Percentiles rank a stretch among this genome's conserved stretches.
These are phyloP conservation scores for Ectropis grisescens DNA, from an alignment of 1,140 invertebrate genomes.

Conservation along the genomic window DNA sequence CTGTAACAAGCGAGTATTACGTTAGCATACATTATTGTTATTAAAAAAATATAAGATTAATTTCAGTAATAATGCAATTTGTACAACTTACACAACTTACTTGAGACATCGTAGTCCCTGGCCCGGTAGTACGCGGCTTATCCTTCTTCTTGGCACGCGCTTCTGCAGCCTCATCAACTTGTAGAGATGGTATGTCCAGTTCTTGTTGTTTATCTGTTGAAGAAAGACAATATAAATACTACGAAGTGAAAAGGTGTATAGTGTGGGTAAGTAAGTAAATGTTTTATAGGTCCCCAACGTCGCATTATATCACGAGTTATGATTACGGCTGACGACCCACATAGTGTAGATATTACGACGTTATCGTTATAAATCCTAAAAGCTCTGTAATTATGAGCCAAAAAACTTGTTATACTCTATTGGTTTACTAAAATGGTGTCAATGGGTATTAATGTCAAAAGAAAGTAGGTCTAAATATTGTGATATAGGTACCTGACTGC, in stretches of 20 bases:
- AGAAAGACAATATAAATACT: conserved; percentile 6
- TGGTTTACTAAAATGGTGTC: conserved; percentile 25
- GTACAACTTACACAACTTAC: too few species aligned
- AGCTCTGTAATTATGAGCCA: conserved; percentile 3
- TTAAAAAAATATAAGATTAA: conserved; percentile 3
- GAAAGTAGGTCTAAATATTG: conserved; percentile 34
- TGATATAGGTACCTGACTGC: conserved; percentile 4
- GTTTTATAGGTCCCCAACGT: too few species aligned
- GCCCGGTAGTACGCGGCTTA: conserved; percentile 66
- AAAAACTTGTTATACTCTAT: conserved; percentile 13
- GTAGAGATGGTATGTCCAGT: conserved; percentile 89
- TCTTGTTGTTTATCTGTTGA: conserved; percentile 95
- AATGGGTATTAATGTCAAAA: conserved; percentile 30
- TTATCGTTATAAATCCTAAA: conserved; percentile 1
- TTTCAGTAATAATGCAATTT: conserved; percentile 2
- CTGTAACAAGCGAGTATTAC: conserved; percentile 54
- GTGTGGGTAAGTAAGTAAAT: too few species aligned
- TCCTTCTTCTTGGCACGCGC: conserved; percentile 76
- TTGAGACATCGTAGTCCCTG: conserved; percentile 64
- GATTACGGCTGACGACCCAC: too few species aligned
- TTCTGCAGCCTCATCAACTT: conserved; percentile 80
- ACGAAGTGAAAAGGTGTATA: too few species aligned
- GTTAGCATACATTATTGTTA: not conserved
- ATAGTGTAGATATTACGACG: too few species aligned
- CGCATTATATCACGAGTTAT: too few species aligned